These are phyloP conservation scores for Ceuthmochares aereus DNA, from an alignment of 2,113 vertebrate genomes.

Conservation along the genomic window DNA sequence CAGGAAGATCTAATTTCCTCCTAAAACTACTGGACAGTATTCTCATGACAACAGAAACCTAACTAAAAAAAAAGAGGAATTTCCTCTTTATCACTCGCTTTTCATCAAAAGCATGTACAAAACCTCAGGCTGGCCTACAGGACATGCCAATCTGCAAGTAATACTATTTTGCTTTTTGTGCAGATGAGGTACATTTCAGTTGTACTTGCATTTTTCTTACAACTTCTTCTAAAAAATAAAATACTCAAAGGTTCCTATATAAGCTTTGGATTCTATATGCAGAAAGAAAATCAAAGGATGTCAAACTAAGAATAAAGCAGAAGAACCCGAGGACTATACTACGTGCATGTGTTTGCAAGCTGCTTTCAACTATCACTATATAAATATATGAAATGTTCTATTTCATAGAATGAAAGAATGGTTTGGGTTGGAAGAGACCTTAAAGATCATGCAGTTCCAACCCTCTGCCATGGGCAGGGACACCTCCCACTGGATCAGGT, in stretches of 20 bases:
- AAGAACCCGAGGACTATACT: not conserved
- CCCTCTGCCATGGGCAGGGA: too few relatives aligned
- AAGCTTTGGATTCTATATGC: not conserved
- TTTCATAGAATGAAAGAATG: too few relatives aligned
- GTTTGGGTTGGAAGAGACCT: too few relatives aligned
- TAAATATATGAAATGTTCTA: not conserved
- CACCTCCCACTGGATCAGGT: too few relatives aligned
- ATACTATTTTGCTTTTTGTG: not conserved
- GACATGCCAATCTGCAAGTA: not conserved
- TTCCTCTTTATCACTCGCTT: not conserved
- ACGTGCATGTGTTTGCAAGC: fast-evolving
- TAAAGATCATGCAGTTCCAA: too few relatives aligned
- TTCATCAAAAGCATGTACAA: not conserved
- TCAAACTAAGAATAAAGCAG: not conserved
- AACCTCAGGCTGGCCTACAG: not conserved
- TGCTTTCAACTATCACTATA: not conserved
- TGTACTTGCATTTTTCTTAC: not conserved
- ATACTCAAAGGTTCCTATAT: not conserved
- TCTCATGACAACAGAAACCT: not conserved
- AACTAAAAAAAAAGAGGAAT: not conserved
- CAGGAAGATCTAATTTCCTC: not conserved
- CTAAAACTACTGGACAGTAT: not conserved
- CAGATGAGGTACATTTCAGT: not conserved
- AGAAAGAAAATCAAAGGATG: not conserved
- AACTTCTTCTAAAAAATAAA: not conserved